phyloP scores from a whole-genome alignment of 2,888 invertebrate species.

The Drosophila leonis region DNA sequence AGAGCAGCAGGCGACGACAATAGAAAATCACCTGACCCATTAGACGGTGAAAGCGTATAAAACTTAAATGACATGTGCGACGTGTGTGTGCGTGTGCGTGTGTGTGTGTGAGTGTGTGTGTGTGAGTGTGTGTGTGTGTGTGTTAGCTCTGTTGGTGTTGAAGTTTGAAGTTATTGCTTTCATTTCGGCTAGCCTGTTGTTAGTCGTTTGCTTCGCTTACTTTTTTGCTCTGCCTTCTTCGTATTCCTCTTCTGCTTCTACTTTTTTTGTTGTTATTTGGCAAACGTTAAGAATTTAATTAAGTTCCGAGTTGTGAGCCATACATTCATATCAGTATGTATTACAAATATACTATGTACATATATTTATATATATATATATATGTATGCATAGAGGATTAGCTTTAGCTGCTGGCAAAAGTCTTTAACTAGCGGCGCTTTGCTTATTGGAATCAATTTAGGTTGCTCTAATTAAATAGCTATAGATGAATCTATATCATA shows the following conservation, averaged over 20 bases:
- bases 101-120: conserved; percentile 10
- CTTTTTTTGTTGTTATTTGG: conserved; percentile 26
- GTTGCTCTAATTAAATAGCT: conserved; percentile 4
- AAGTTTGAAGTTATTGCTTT: conserved; percentile 72
- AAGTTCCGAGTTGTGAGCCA: conserved; percentile 52
- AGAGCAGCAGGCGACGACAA: conserved; percentile 63
- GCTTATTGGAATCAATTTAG: not conserved
- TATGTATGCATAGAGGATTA: not conserved
- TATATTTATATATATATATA: not conserved
- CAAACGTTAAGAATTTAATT: conserved; percentile 75
- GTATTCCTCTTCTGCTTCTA: not conserved
- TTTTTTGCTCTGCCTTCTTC: not conserved
- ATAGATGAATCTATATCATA: not conserved
- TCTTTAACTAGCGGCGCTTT: conserved; percentile 8
- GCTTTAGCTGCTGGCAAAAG: conserved; percentile 1
- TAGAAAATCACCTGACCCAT: conserved; percentile 80
- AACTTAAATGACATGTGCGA: conserved; percentile 57
- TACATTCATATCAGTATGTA: conserved; percentile 28
- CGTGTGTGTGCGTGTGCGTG: conserved; percentile 20
- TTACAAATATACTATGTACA: not conserved
- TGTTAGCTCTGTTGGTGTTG: conserved; percentile 42
- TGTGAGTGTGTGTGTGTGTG: conserved; percentile 23
- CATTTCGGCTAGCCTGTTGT: conserved; percentile 61
- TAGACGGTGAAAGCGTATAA: conserved; percentile 66
- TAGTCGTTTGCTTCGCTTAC: conserved; percentile 20